Conservation (phyloP, 1,140 invertebrate genomes). For the Melitaea cinxia region DNA sequence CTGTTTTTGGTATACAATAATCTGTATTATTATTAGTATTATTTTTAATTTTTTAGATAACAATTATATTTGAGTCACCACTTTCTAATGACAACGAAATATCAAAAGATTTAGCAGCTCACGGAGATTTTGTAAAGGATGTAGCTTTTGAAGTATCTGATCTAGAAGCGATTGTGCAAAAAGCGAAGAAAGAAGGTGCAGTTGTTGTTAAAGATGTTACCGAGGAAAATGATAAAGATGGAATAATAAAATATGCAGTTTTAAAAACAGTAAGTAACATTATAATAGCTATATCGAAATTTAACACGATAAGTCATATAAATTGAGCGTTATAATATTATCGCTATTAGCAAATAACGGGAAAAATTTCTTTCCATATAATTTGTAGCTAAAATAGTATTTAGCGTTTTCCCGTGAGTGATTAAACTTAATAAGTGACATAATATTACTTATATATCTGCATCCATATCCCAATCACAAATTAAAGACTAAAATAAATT, state of each 20-base stretch:
- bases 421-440: too few relatives aligned
- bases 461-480: too few relatives aligned
- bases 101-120: conserved; percentile 89
- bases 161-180: conserved; percentile 90
- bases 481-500: neutral
- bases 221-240: conserved; percentile 93
- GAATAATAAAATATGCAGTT: conserved; percentile 92
- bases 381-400: too few relatives aligned
- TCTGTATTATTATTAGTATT: too few relatives aligned
- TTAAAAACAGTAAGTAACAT: conserved; percentile 90
- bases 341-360: too few relatives aligned
- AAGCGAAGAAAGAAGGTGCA: conserved; percentile 92
- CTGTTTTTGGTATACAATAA: too few relatives aligned
- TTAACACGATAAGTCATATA: too few relatives aligned
- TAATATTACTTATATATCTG: too few relatives aligned
- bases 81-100: conserved; percentile 88
- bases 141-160: conserved; percentile 97
- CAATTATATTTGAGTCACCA: conserved; percentile 95
- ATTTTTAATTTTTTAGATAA: conserved; percentile 83
- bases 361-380: too few relatives aligned
- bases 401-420: too few relatives aligned
- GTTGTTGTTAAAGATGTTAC: conserved; percentile 92
- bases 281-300: neutral
- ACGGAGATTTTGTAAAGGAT: conserved; percentile 98
- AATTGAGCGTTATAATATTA: too few relatives aligned